Percentiles rank a stretch among this genome's conserved stretches.
phyloP scores from a whole-genome alignment of 2,113 vertebrate genomes.

The Zosterops hypoxanthus region DNA sequence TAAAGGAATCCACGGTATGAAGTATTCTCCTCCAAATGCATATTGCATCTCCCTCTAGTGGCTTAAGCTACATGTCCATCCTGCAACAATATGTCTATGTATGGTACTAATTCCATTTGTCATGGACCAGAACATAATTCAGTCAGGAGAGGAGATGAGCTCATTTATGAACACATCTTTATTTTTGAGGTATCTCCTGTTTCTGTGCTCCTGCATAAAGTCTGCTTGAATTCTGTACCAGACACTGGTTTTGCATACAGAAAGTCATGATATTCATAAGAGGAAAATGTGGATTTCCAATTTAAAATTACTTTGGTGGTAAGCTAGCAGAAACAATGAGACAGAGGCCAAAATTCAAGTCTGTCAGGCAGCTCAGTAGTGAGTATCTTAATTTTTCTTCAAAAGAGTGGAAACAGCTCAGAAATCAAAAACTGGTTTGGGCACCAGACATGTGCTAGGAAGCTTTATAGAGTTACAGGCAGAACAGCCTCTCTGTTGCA shows the following conservation, averaged over 20 bases:
- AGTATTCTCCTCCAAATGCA: background rate
- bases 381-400: background rate
- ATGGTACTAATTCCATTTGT: background rate
- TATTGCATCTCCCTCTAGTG: conserved; percentile 60
- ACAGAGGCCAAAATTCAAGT: background rate
- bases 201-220: background rate
- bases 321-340: background rate
- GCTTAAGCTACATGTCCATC: background rate
- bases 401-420: background rate
- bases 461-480: background rate
- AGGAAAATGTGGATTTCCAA: background rate
- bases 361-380: background rate
- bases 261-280: background rate
- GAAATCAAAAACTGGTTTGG: background rate
- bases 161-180: background rate
- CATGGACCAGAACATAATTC: background rate
- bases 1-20: background rate
- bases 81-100: background rate
- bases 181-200: background rate
- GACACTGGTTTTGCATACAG: background rate
- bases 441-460: background rate
- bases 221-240: background rate
- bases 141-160: background rate
- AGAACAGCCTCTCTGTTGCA: background rate
- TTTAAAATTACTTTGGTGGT: background rate